These are phyloP conservation scores for Melanophora roralis DNA, from an alignment of 2,888 invertebrate genomes.

Conservation along the genomic window DNA sequence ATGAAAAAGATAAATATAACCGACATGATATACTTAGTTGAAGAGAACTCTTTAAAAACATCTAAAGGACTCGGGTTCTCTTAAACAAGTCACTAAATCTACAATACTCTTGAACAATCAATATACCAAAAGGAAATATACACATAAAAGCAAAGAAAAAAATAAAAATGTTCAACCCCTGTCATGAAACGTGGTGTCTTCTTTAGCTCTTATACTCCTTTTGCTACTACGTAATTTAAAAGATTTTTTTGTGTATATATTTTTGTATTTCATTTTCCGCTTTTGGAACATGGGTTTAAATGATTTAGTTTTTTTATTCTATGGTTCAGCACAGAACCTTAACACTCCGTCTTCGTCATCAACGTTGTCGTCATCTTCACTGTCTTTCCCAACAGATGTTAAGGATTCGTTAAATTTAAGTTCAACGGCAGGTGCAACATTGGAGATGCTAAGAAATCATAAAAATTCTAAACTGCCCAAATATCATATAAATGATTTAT, in stretches of 20 bases:
- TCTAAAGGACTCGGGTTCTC: neutral
- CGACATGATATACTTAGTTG: neutral
- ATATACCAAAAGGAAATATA: constrained; percentile 2
- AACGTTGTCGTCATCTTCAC: constrained; percentile 50
- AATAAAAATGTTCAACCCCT: constrained; percentile 30
- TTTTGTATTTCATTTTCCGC: constrained; percentile 17
- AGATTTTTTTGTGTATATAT: constrained; percentile 10
- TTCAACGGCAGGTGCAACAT: constrained; percentile 47
- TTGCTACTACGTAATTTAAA: constrained; percentile 1
- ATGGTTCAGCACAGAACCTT: constrained; percentile 74
- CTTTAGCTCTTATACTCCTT: neutral
- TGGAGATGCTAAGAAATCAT: constrained; percentile 75
- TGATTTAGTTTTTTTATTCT: constrained; percentile 77
- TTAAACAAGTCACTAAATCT: neutral
- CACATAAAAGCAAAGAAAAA: constrained; percentile 11
- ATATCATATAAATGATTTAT: constrained; percentile 71
- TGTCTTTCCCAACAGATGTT: constrained; percentile 53
- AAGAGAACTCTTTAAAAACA: neutral
- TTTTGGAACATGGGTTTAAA: constrained; percentile 74
- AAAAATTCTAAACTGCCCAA: constrained; percentile 72
- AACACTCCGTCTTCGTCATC: constrained; percentile 64
- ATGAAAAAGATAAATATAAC: constrained; percentile 7
- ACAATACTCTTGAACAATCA: constrained; percentile 6
- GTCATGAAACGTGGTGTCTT: constrained; percentile 22
- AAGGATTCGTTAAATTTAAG: constrained; percentile 42